Evolutionary conservation across 1,140 invertebrate species (phyloP), one percentile per base, ranked within the genome.

Genomic region (Ganaspis sp.): DNA sequence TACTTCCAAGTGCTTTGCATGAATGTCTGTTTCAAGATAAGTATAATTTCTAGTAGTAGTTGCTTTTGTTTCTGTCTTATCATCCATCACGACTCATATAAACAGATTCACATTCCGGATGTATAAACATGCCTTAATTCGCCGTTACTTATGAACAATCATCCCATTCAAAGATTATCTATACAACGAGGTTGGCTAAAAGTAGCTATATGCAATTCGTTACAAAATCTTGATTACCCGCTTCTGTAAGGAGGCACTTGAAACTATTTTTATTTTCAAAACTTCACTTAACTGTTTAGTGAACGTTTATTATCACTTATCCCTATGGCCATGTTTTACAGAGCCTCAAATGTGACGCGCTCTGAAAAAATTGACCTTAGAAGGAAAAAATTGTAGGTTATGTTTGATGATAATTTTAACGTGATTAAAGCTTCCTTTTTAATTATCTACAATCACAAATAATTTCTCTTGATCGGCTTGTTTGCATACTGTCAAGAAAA

Each of bases 21-120:
- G 58, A 64, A 64, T 64, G 58, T 64, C 26, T 64, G 23, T 64
- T 58, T 64, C 58, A n/a, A 34, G 58, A 64, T 29, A 4, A 15
- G 21, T 58, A 64, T 29, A 64, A 64, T 29, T 64, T 29, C 23
- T 17, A 34, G 58, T 29, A 34, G 58, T 29, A 64, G 11, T 15
- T 64, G 23, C 23, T 64, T 29, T 64, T 64, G 58, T 64, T 64
- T 64, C 58, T 64, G 11, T 15, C 58, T 64, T 64, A 34, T 64
- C 58, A 26, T 64, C 15, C 58, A n/a, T 29, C 26, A 15, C 23
- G 58, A 64, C 26, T 34, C 45, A 49, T 49, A 49, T 49, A 64
- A 64, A 64, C 58, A 15, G 26, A 64, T 64, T 64, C 26, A 34
- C 58, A 64, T 64, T 64, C 58, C 26, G 11, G 58, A 64, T 64